These are phyloP conservation scores for Casuarius casuarius DNA, from an alignment of 2,113 vertebrate genomes.

Conservation along the genomic window DNA sequence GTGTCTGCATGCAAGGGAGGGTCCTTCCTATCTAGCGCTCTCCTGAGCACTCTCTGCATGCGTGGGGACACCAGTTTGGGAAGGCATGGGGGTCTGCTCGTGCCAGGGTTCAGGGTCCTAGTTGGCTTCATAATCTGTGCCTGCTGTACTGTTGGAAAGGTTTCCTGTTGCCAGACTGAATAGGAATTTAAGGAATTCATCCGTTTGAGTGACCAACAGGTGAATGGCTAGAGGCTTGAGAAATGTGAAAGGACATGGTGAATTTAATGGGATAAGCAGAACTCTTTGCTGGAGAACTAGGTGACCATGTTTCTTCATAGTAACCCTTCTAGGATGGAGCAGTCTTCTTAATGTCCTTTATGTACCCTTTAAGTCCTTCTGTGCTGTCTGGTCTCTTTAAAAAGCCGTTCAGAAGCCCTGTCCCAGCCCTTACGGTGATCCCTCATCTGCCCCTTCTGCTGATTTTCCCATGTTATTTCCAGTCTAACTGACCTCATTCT, in stretches of 20 bases:
- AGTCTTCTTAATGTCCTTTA: background rate
- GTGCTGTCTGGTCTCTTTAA: background rate
- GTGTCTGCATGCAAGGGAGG: background rate
- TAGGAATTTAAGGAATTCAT: background rate
- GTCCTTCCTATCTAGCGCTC: background rate
- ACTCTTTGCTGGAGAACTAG: background rate
- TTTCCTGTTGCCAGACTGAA: background rate
- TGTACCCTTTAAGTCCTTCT: background rate
- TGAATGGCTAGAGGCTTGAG: background rate
- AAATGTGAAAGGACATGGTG: background rate
- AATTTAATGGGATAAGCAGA: background rate
- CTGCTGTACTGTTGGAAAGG: background rate
- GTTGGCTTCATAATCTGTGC: background rate
- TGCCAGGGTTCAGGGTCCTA: too few species aligned
- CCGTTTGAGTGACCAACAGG: rapidly evolving
- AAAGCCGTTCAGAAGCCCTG: background rate
- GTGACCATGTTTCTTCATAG: background rate
- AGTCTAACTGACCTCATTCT: background rate
- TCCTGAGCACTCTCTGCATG: background rate
- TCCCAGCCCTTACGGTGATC: background rate
- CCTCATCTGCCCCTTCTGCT: background rate
- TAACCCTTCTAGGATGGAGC: background rate
- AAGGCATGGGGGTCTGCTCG: background rate
- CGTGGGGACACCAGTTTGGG: background rate
- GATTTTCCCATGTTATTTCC: background rate